These are phyloP conservation scores for Tupaia chinensis DNA, from an alignment of 2,113 vertebrate genomes.

Conservation along the genomic window DNA sequence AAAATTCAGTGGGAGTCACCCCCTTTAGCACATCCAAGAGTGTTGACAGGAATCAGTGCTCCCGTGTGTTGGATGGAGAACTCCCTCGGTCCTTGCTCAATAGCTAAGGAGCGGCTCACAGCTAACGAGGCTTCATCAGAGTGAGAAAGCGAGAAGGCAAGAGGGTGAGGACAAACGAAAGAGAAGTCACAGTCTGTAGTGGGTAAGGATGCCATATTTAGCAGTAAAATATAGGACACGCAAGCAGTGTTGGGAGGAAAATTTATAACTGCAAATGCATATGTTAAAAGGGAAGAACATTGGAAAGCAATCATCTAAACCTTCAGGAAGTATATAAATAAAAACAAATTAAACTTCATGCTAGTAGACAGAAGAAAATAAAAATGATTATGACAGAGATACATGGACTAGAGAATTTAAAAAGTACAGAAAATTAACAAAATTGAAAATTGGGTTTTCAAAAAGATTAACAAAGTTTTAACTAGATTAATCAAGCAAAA, in stretches of 20 bases:
- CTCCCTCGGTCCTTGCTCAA: not conserved
- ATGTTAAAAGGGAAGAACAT: not conserved
- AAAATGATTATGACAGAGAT: not conserved
- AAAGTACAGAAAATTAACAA: constrained; percentile 6
- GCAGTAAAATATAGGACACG: not conserved
- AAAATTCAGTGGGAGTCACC: not conserved
- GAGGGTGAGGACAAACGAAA: not conserved
- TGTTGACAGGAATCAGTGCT: not conserved
- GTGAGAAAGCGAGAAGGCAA: not conserved
- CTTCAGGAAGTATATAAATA: not conserved
- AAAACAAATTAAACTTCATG: not conserved
- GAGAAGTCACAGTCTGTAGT: not conserved
- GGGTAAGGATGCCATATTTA: not conserved
- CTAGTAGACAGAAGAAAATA: not conserved
- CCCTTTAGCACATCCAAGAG: not conserved
- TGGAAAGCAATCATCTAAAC: not conserved
- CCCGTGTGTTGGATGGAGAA: not conserved
- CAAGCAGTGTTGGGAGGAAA: not conserved
- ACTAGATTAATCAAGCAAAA: not conserved
- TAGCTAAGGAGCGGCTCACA: not conserved
- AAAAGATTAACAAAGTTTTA: constrained; percentile 3
- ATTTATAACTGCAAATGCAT: not conserved
- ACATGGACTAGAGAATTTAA: not conserved
- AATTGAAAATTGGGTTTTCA: not conserved
- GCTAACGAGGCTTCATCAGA: not conserved